Conservation (phyloP, 1,140 invertebrate species). For the Drosophila seguyi region DNA sequence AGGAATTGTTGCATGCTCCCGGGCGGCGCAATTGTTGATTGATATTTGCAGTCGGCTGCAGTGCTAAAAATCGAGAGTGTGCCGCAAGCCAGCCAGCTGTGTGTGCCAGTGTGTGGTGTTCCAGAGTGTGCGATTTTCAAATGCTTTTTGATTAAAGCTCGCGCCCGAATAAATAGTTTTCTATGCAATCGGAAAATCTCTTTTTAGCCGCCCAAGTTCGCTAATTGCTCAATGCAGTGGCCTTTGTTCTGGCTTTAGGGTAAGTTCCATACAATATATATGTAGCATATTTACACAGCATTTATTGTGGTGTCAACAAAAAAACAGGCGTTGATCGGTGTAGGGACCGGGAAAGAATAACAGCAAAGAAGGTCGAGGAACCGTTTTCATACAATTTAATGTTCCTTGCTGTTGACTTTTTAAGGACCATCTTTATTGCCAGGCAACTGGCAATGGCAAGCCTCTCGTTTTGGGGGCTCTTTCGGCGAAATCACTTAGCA, state of each 20-base stretch:
- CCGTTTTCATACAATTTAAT: slow-evolving; percentile 52
- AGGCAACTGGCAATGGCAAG: slow-evolving; percentile 28
- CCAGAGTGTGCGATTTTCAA: slow-evolving; percentile 11
- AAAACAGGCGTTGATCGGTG: slow-evolving; percentile 35
- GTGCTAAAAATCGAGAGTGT: slow-evolving; percentile 27
- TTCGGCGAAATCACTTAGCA: slow-evolving; percentile 65
- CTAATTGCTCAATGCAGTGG: slow-evolving; percentile 52
- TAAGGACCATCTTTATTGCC: slow-evolving; percentile 61
- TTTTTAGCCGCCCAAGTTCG: slow-evolving; percentile 28
- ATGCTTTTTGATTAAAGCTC: slow-evolving; percentile 70
- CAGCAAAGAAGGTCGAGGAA: slow-evolving; percentile 6
- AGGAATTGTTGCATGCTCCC: slow-evolving; percentile 69
- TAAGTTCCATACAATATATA: slow-evolving; percentile 43
- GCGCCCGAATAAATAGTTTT: slow-evolving; percentile 64
- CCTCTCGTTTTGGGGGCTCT: neutral
- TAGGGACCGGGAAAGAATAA: slow-evolving; percentile 23
- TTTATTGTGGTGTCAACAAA: slow-evolving; percentile 55
- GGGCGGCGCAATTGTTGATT: slow-evolving; percentile 60
- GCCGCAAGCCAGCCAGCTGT: neutral
- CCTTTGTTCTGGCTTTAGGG: slow-evolving; percentile 41
- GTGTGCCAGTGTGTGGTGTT: slow-evolving; percentile 27
- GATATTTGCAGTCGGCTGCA: slow-evolving; percentile 55
- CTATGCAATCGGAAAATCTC: slow-evolving; percentile 60
- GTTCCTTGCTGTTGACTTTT: slow-evolving; percentile 67
- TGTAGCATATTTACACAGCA: slow-evolving; percentile 1